Evolutionary conservation across 2,888 invertebrate genomes (phyloP), one percentile per base, ranked within the genome.

Genomic region (Drepana falcataria): DNA sequence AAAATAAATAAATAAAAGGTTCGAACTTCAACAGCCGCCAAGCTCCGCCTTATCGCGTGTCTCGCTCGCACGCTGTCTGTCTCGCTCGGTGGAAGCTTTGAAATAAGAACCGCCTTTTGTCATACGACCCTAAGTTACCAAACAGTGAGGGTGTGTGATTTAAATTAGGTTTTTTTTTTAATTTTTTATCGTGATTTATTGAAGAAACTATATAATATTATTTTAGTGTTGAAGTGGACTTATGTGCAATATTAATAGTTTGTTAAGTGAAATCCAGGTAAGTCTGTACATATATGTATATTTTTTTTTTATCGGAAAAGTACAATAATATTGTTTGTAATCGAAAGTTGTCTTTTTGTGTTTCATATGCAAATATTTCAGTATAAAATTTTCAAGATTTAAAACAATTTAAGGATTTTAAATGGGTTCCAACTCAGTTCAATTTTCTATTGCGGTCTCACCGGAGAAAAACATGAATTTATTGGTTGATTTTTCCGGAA

Each of bases 101-200:
- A 85, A 87, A 87, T 73, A 75, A 68, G 75, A 79, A 68, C 66
- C 74, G 75, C 71, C 79, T 79, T 74, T 74, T 87, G 88, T 90
- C 84, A 90, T 89, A 85, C 85, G 89, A 90, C 73, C 78, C 86
- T 73, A 56, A 65, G 73, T 66, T 77, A 68, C 67, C 78, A 62
- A 49, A 48, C 64, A 56, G 83, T 59, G 81, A 87, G 86, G 89
- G 87, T 85, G 90, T 86, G 72, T 66, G 59, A 48, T 59, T 56
- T 56, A 62, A 62, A 67, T 56, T 61, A 66, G 64, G 64, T 62
- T 66, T 59, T 59, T 65, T 62, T 66, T 59, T 59, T 60, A 58
- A 59, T 21, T 60, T 53, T 57, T 55, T 61, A 60, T 5, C 40
- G 51, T 51, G 37, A 51, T 34, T 40, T 33, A 49, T 61, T 65